A percentile compares a stretch with the other conserved stretches of the same genome.
phyloP scores from a whole-genome alignment of 2,113 vertebrate genomes.

The Sminthopsis crassicaudata region DNA sequence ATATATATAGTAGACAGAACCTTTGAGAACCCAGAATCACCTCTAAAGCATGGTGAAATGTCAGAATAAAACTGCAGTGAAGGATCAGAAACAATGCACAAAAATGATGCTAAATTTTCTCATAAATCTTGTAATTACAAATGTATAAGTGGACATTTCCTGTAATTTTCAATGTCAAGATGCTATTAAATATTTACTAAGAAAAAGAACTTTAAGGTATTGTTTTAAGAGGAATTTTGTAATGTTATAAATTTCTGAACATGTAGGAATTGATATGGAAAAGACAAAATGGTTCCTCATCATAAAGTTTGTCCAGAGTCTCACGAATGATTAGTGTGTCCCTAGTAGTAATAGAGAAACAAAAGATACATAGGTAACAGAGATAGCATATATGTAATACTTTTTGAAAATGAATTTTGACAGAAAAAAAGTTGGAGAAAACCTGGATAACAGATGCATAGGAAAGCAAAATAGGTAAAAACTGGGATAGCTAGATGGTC shows the following conservation, averaged over 20 bases:
- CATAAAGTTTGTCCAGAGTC: background rate
- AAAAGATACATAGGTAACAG: background rate
- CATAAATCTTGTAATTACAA: background rate
- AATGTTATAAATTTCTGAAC: background rate
- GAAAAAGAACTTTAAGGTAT: background rate
- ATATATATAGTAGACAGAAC: background rate
- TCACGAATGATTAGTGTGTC: background rate
- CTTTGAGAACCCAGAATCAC: background rate
- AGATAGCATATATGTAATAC: background rate
- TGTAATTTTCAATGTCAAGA: background rate
- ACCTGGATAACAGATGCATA: background rate
- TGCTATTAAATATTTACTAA: background rate
- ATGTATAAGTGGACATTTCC: background rate
- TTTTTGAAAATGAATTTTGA: background rate
- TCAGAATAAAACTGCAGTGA: background rate
- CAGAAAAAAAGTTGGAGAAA: background rate
- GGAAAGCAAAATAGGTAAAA: background rate
- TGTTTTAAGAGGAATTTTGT: constrained; percentile 17
- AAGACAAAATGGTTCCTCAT: background rate
- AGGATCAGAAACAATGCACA: background rate
- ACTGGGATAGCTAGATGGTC: too few relatives aligned
- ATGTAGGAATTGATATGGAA: background rate
- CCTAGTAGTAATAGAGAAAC: background rate
- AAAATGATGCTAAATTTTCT: background rate
- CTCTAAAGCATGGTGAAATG: background rate